These are phyloP conservation scores for Syritta pipiens DNA, from an alignment of 2,888 invertebrate species.

Conservation along the genomic window DNA sequence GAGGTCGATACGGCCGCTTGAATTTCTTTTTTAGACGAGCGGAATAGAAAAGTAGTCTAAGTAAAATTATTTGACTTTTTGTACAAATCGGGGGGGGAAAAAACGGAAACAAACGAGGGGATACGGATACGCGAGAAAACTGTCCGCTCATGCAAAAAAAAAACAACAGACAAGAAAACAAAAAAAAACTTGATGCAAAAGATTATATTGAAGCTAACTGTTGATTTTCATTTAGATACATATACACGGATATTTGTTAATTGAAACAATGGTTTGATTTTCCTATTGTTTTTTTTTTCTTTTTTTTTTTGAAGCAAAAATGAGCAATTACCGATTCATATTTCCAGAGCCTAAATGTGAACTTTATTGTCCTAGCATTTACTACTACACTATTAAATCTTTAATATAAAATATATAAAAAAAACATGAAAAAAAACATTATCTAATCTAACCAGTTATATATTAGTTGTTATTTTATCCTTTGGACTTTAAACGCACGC, in stretches of 20 bases:
- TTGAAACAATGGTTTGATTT: conserved; percentile 55
- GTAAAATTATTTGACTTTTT: conserved; percentile 52
- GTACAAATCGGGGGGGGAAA: conserved; percentile 48
- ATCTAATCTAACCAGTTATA: conserved; percentile 31
- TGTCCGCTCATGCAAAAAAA: too few relatives aligned
- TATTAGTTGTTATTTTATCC: conserved; percentile 37
- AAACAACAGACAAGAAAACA: too few relatives aligned
- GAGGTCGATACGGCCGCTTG: conserved; percentile 79
- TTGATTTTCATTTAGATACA: conserved; percentile 49
- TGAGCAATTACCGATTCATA: conserved; percentile 30
- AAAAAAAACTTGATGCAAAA: conserved; percentile 21
- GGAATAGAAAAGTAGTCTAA: conserved; percentile 35
- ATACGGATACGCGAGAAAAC: conserved; percentile 16
- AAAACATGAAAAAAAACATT: background rate
- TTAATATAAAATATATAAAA: conserved; percentile 21
- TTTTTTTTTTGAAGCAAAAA: conserved; percentile 37
- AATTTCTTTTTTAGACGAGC: conserved; percentile 40
- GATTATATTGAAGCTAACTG: conserved; percentile 26
- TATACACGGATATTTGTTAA: conserved; percentile 48
- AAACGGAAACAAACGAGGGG: conserved; percentile 35
- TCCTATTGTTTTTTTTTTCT: conserved; percentile 44
- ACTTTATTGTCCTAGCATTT: conserved; percentile 55
- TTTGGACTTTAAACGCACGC: conserved; percentile 30
- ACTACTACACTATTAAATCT: conserved; percentile 27
- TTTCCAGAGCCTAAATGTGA: conserved; percentile 65